Base-by-base conservation (phyloP, 2,113 vertebrate species). In the Seriola aureovittata region DNA sequence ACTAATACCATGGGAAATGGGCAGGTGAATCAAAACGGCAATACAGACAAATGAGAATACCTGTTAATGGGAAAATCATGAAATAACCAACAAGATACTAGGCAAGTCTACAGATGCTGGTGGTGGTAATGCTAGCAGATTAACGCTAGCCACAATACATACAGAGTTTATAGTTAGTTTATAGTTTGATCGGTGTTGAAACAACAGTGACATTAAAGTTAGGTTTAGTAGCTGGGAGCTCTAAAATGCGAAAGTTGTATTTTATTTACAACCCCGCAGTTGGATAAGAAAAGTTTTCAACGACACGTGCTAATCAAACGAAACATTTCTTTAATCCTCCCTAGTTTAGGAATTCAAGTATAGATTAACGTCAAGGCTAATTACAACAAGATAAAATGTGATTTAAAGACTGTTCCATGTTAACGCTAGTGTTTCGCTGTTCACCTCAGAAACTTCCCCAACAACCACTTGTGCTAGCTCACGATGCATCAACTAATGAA, bases 261-360 rank as follows among this genome's bases (percentile, higher is more conserved):
- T n/a, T 58, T 0, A 69, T 68, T 48, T 6, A 52, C 21, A 55
- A 44, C 2, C n/a, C 32, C n/a, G 3, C 1, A 44, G 52, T 46
- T 19, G 1, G 8, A 17, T 5, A 25, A n/a, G 11, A 23, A 75
- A 87, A 89, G 62, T 82, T 85, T 79, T 32, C 11, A n/a, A 11
- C 5, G 66, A 81, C 88, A 91, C 88, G 88, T 88, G 90, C 71
- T 81, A 77, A 50, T 52, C 16, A 40, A 11, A 17, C 14, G n/a
- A 4, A 55, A 13, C 19, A 65, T 17, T 11, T 62, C 32, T 34
- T 63, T 8, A 73, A 62, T 54, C 38, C 59, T 12, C 13, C 5
- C 4, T 42, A 38, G 5, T 23, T 16, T 25, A 38, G 5, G 12
- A 16, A 25, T 1, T 2, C 3, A 21, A 5, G 21, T 62, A 46